phyloP scores from a whole-genome alignment of 2,113 vertebrate genomes.

The Orthonyx spaldingii region DNA sequence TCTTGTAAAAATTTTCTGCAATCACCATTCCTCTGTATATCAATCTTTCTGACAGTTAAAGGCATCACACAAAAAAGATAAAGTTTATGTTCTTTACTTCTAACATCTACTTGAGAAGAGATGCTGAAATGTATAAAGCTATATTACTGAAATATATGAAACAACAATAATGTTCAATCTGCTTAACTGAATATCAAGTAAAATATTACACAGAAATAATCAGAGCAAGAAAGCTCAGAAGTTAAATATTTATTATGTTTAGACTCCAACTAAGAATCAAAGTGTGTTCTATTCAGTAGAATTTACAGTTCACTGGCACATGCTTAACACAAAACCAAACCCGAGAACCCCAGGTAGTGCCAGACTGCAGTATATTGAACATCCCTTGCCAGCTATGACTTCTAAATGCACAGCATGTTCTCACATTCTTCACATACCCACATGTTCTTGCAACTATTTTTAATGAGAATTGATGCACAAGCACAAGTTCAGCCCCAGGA shows the following conservation, averaged over 20 bases:
- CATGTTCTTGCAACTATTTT: neutral
- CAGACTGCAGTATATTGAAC: neutral
- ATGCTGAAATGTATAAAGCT: neutral
- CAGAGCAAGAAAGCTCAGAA: constrained; percentile 6
- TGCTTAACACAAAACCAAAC: neutral
- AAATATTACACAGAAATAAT: constrained; percentile 20
- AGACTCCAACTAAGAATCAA: neutral
- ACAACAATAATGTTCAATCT: neutral
- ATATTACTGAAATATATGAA: neutral
- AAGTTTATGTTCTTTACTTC: neutral
- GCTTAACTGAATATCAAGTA: neutral
- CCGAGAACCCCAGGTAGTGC: neutral
- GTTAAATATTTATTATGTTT: constrained; percentile 37
- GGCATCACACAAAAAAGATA: neutral
- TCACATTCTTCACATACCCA: neutral
- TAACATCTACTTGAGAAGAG: neutral
- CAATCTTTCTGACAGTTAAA: neutral
- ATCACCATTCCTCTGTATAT: neutral
- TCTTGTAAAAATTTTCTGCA: neutral
- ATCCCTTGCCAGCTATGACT: neutral
- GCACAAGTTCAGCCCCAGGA: neutral
- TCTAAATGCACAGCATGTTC: neutral
- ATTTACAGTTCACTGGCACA: neutral
- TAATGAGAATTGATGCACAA: neutral
- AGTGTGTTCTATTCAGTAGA: neutral